Base-by-base conservation (phyloP, 2,888 invertebrate genomes). In the Xanthorhoe spadicearia region DNA sequence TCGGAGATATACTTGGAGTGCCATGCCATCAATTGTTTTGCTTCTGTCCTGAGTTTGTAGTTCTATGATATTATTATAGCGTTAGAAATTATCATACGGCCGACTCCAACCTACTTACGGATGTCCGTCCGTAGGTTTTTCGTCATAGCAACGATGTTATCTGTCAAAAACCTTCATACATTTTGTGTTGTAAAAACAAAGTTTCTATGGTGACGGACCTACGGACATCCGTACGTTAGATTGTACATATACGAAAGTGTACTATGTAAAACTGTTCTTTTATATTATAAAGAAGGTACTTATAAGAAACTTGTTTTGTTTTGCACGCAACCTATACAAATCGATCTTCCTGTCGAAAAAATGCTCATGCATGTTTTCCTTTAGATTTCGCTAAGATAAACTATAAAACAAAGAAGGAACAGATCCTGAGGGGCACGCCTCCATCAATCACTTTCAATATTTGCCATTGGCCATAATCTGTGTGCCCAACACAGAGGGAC, bases 391-490 rank as follows among this genome's bases (percentile, higher is more conserved):
- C 53, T 43, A 69, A 65, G 68, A 69, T 69, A 66, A 68, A 68
- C 64, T 52, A 61, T 70, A 61, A 75, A 77, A 77, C 79, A 79
- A 83, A 82, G 78, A 78, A 83, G 79, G 76, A 77, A 79, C 76
- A 81, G 82, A 83, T 81, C 82, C 71, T 78, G 76, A 76, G 77
- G 80, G 81, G 78, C 84, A 76, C 79, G 84, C 87, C 84, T 77
- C 69, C 77, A 91, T 92, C 90, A 87, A 90, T 93, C 91, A 87
- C 78, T 53, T 64, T 76, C 88, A 90, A 92, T 92, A 92, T 93
- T 92, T 93, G 91, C 89, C 88, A 88, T 92, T 86, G 88, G 83
- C 77, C 83, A 82, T 90, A 92, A 92, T 92, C 92, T 91, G 89
- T 92, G 84, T 85, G 83, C 90, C 85, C 88, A 89, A 91, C 89